These are phyloP conservation scores for Okapia johnstoni DNA, from an alignment of 2,113 vertebrate species.

Conservation along the genomic window DNA sequence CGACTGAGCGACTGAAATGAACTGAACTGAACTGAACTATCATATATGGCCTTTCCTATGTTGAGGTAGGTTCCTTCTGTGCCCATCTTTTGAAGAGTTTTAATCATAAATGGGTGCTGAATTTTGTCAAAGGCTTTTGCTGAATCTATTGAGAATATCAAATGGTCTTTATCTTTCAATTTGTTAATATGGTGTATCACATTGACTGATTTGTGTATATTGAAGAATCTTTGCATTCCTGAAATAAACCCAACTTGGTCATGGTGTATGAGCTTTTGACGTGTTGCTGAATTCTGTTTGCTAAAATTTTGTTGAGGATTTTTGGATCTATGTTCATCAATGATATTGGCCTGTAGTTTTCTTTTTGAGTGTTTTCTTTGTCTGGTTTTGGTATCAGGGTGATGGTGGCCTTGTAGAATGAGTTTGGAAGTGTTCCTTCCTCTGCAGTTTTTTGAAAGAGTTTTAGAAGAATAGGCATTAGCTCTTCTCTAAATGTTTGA, in stretches of 20 bases:
- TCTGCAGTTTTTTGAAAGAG: neutral
- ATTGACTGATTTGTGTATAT: neutral
- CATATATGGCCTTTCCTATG: neutral
- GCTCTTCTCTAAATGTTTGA: neutral
- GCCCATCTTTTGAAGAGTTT: neutral
- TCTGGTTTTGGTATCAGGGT: neutral
- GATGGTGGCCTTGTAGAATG: neutral
- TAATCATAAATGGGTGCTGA: neutral
- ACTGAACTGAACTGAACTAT: too few species aligned
- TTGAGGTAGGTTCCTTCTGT: neutral
- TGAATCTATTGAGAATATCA: neutral
- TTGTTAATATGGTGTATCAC: neutral
- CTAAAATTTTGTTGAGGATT: neutral
- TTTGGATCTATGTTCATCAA: neutral
- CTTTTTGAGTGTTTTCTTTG: neutral
- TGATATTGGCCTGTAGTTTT: neutral
- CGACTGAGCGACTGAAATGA: too few species aligned
- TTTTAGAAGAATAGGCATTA: neutral
- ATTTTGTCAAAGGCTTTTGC: neutral
- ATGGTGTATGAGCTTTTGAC: neutral
- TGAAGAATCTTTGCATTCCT: neutral
- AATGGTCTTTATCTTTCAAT: neutral
- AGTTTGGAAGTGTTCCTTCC: neutral
- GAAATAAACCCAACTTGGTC: neutral
- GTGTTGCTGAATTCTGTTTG: neutral